Conservation (phyloP, 2,797 vertebrate genomes). For the Clamator glandarius region DNA sequence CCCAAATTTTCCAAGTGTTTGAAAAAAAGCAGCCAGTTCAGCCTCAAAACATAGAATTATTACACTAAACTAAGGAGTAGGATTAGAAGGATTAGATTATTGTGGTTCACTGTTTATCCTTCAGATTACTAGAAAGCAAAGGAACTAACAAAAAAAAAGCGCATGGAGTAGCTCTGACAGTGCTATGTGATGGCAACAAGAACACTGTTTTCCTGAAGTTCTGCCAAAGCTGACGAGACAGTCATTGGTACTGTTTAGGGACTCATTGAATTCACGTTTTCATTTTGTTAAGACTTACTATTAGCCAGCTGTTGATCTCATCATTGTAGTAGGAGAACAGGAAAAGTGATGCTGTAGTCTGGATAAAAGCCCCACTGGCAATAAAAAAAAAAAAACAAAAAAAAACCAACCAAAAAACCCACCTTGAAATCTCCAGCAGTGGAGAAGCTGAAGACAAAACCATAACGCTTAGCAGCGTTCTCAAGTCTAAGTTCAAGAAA, state of each 20-base stretch:
- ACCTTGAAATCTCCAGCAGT: background rate
- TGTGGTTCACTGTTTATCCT: background rate
- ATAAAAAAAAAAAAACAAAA: background rate
- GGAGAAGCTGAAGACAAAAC: background rate
- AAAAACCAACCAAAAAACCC: too few relatives aligned
- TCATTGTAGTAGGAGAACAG: background rate
- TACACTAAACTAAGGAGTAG: background rate
- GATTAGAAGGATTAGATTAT: background rate
- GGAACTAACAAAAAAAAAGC: background rate
- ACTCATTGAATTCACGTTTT: background rate
- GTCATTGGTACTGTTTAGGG: background rate
- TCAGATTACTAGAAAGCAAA: background rate
- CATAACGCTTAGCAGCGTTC: background rate
- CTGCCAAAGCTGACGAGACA: background rate
- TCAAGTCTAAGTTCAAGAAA: background rate
- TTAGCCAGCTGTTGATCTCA: slow-evolving; percentile 30
- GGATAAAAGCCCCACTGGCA: background rate
- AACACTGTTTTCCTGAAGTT: background rate
- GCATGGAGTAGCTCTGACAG: background rate
- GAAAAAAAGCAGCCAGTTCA: background rate
- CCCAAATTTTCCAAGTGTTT: background rate
- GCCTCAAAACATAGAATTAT: background rate
- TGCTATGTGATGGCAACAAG: background rate
- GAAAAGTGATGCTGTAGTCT: background rate
- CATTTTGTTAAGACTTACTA: background rate